Evolutionary conservation across 2,113 vertebrate genomes (phyloP).

Genomic region (Plestiodon gilberti): DNA sequence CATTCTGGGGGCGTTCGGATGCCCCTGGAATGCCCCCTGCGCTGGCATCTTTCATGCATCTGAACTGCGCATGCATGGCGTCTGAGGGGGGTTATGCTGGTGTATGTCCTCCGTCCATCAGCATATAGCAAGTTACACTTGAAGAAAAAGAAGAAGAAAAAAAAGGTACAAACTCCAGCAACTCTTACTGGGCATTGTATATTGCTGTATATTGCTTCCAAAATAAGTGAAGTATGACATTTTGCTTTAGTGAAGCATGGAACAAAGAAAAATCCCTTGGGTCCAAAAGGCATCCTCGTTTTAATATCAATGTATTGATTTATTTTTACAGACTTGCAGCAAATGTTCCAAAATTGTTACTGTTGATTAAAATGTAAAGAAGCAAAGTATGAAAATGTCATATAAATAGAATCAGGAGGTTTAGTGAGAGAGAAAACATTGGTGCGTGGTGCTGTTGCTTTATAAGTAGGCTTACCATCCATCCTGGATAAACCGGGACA

Average conservation of each 20-base stretch:
- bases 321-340: background rate
- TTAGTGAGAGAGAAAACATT: background rate
- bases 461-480: too few relatives aligned
- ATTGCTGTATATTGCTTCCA: background rate
- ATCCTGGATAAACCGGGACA: too few relatives aligned
- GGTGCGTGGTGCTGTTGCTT: background rate
- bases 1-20: too few relatives aligned
- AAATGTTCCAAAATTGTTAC: background rate
- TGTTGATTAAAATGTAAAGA: background rate
- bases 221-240: background rate
- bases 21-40: too few relatives aligned
- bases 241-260: background rate
- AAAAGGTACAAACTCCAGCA: background rate
- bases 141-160: background rate
- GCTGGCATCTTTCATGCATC: too few relatives aligned
- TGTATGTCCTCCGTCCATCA: too few relatives aligned
- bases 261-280: background rate
- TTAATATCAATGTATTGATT: background rate
- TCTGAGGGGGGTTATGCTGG: too few relatives aligned
- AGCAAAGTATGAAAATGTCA: background rate
- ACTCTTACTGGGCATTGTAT: background rate
- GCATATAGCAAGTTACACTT: too few relatives aligned
- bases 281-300: background rate
- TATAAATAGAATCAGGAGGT: background rate
- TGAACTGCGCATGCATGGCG: too few relatives aligned